Conservation (phyloP, 1,140 invertebrate species). For the Nomia melanderi region DNA sequence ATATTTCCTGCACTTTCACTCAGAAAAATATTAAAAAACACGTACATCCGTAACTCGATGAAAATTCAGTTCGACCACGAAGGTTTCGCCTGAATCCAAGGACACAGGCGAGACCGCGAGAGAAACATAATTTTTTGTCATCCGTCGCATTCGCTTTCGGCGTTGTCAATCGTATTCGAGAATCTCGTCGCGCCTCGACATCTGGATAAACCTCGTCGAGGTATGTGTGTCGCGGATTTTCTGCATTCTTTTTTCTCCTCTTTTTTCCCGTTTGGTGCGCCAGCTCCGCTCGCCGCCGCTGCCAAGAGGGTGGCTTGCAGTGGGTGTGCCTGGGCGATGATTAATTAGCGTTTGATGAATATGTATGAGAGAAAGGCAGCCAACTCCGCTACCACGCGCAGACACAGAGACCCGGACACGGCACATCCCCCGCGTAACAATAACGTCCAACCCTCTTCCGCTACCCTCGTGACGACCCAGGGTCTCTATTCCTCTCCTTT, state of each 20-base stretch:
- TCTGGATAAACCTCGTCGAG: constrained; percentile 54
- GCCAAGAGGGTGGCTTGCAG: constrained; percentile 53
- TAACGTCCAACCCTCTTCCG: constrained; percentile 56
- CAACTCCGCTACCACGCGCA: constrained; percentile 54
- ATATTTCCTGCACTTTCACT: too few species aligned
- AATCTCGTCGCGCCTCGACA: constrained; percentile 54
- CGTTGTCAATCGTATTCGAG: constrained; percentile 49
- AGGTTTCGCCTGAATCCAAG: constrained; percentile 26
- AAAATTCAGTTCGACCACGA: background rate
- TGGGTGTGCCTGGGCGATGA: constrained; percentile 73
- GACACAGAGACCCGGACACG: constrained; percentile 3
- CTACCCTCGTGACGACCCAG: constrained; percentile 46
- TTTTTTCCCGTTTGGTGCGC: constrained; percentile 15
- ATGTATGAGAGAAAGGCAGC: constrained; percentile 76
- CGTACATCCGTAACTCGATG: too few species aligned
- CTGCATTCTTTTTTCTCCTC: constrained; percentile 48
- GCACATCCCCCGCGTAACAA: constrained; percentile 63
- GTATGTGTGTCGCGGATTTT: constrained; percentile 54
- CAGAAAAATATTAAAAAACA: too few species aligned
- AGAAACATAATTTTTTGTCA: constrained; percentile 50
- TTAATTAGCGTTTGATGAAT: constrained; percentile 81
- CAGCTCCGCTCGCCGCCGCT: constrained; percentile 27
- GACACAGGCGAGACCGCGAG: background rate
- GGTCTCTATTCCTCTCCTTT: background rate
- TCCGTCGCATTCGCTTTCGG: constrained; percentile 22